These are phyloP conservation scores for Caenorhabditis panamensis DNA, from an alignment of 2,888 invertebrate species.

Conservation along the genomic window DNA sequence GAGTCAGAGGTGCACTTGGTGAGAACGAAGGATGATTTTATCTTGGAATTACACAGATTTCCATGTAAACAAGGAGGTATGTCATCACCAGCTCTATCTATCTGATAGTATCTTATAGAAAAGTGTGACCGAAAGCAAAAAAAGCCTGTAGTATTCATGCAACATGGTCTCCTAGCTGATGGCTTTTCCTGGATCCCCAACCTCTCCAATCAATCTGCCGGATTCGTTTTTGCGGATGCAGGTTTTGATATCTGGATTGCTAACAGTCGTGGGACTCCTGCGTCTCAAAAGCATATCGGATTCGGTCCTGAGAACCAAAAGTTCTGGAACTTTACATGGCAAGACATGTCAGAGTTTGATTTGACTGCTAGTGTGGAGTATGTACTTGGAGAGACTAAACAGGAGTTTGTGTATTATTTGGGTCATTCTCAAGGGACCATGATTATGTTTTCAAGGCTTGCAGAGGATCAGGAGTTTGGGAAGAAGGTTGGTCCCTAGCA, in stretches of 20 bases:
- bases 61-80: constrained; percentile 81
- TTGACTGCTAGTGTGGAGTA: constrained; percentile 90
- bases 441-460: constrained; percentile 77
- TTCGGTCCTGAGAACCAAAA: constrained; percentile 79
- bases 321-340: constrained; percentile 84
- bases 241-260: constrained; percentile 89
- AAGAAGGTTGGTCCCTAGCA: constrained; percentile 73
- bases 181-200: constrained; percentile 76
- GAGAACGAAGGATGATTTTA: constrained; percentile 83
- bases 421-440: constrained; percentile 89
- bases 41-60: constrained; percentile 83
- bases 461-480: constrained; percentile 68
- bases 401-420: constrained; percentile 86
- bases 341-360: constrained; percentile 91
- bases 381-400: constrained; percentile 84
- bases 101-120: constrained; percentile 8
- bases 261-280: constrained; percentile 89
- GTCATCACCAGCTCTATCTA: background rate
- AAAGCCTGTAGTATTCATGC: constrained; percentile 76
- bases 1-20: constrained; percentile 82
- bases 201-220: constrained; percentile 69
- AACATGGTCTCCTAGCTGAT: constrained; percentile 73
- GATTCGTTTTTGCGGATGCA: constrained; percentile 82
- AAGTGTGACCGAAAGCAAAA: constrained; percentile 28
- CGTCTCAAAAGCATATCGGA: constrained; percentile 86